Conservation (phyloP, 2,797 vertebrate genomes). For the Smutsia temminckii region DNA sequence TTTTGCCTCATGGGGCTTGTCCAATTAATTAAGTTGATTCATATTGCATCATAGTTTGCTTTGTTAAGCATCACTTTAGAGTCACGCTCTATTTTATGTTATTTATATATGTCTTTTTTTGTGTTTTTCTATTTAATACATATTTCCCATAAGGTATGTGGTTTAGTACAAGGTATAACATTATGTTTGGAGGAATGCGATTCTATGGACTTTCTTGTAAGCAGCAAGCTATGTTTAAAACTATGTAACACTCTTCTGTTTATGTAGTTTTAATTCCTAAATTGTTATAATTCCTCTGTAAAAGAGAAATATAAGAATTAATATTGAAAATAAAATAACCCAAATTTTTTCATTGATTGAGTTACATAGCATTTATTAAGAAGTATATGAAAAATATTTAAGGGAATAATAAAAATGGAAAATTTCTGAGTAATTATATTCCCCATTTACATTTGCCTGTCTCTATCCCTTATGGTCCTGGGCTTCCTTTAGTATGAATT, state of each 20-base stretch:
- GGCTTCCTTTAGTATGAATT: background rate
- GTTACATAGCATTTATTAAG: background rate
- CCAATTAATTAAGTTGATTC: conserved; percentile 78
- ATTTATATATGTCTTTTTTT: conserved; percentile 67
- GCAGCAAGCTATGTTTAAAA: conserved; percentile 41
- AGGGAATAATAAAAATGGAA: background rate
- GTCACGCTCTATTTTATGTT: conserved; percentile 68
- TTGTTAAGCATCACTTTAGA: conserved; percentile 79
- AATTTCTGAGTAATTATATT: background rate
- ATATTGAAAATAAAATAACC: conserved; percentile 55
- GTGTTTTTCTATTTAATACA: conserved; percentile 73
- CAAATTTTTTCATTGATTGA: conserved; percentile 10
- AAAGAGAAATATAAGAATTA: conserved; percentile 29
- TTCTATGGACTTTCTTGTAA: background rate
- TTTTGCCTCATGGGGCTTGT: conserved; percentile 55
- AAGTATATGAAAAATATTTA: background rate
- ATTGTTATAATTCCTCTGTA: conserved; percentile 28
- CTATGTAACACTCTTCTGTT: conserved; percentile 51
- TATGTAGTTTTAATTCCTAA: conserved; percentile 31
- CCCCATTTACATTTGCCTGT: background rate
- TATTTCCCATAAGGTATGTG: conserved; percentile 51
- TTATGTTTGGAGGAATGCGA: background rate
- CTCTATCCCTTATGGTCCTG: background rate
- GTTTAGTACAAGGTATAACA: background rate
- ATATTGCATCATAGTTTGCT: conserved; percentile 83